These are phyloP conservation scores for Aix galericulata DNA, from an alignment of 2,113 vertebrate genomes.

Conservation along the genomic window DNA sequence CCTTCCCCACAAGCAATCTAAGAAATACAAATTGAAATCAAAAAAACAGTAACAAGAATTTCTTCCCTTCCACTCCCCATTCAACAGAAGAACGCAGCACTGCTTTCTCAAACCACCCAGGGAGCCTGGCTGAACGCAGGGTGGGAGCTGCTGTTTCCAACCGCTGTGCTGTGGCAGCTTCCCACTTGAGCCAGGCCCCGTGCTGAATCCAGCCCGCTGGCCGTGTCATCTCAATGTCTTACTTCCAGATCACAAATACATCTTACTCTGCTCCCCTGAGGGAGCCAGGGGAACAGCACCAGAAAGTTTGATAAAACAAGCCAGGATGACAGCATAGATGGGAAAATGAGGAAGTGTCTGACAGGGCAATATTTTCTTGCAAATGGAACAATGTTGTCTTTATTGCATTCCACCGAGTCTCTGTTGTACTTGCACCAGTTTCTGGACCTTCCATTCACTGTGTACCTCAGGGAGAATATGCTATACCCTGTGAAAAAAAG, in stretches of 20 bases:
- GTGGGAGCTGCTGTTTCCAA: not conserved
- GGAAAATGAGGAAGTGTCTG: not conserved
- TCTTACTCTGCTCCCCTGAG: not conserved
- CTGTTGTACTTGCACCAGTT: not conserved
- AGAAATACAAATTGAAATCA: not conserved
- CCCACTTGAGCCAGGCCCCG: not conserved
- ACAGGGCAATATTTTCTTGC: not conserved
- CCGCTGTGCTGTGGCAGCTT: not conserved
- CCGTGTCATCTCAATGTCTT: not conserved
- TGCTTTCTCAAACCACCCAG: not conserved
- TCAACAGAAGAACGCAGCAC: not conserved
- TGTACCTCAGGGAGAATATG: not conserved
- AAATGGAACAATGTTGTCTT: not conserved
- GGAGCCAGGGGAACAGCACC: fast-evolving
- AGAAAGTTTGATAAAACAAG: not conserved
- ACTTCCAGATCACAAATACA: not conserved
- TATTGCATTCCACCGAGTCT: not conserved
- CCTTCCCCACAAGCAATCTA: not conserved
- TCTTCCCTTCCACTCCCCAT: not conserved
- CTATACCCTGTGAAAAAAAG: not conserved
- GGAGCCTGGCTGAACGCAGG: not conserved
- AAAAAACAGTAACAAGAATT: not conserved
- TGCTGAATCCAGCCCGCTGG: not conserved
- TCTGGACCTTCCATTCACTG: not conserved
- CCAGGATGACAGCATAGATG: not conserved